phyloP scores from a whole-genome alignment of 2,113 vertebrate genomes.

The Grammomys surdaster region DNA sequence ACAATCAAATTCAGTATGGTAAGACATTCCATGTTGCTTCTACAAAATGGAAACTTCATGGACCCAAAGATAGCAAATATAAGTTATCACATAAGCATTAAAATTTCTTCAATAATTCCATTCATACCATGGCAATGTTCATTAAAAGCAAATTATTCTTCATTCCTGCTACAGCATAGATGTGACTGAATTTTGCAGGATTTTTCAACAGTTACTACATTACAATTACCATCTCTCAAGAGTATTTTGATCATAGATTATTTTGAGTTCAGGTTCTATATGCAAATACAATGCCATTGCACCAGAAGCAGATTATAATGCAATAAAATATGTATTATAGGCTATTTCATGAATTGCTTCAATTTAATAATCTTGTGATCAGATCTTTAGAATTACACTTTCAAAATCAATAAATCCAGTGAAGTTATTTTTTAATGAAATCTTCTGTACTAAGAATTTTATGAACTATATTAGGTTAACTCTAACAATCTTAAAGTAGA shows the following conservation, averaged over 20 bases:
- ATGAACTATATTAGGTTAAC: neutral
- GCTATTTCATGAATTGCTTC: neutral
- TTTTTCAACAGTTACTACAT: neutral
- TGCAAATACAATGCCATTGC: neutral
- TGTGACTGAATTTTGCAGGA: neutral
- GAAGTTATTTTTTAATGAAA: constrained; percentile 10
- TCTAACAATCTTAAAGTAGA: neutral
- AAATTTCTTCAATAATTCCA: neutral
- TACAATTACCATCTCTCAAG: neutral
- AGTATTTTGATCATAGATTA: constrained; percentile 4
- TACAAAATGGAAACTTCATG: neutral
- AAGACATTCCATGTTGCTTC: neutral
- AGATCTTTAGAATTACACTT: neutral
- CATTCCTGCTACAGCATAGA: neutral
- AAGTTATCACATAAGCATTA: neutral
- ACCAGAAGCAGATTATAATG: neutral
- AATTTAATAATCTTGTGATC: constrained; percentile 15
- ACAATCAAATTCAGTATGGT: neutral
- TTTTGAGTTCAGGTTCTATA: neutral
- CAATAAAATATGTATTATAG: neutral
- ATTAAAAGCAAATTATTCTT: neutral
- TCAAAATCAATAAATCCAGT: neutral
- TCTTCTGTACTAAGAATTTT: constrained; percentile 16
- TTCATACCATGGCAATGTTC: neutral
- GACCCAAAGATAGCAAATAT: neutral